Base-by-base conservation (phyloP, 2,888 invertebrate species). In the Hemicrepidius hirtus region DNA sequence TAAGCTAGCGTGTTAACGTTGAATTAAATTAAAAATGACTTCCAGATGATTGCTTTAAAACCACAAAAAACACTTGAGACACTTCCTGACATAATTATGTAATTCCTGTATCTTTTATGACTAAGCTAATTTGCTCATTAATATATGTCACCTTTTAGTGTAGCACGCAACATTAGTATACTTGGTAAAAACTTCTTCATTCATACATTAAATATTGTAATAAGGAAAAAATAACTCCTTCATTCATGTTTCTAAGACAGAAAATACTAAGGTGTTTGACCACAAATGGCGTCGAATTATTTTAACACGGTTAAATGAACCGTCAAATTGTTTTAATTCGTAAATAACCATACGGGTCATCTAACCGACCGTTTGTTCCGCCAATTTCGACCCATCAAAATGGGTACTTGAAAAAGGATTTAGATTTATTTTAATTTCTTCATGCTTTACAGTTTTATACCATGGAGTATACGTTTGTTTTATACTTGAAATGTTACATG, bases 321-420 rank as follows among this genome's bases (percentile, higher is more conserved):
- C 37, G 50, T 50, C 40, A 37, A 65, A 65, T 65, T 65, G 40
- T 60, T 20, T 60, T 60, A 40, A 60, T 40, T 60, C 20, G 41
- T 65, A 24, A 37, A 50, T 65, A 16, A 65, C n/a, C 21, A 50
- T 65, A 53, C 53, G 65, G 65, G 65, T 40, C 53, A 37, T 65
- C 40, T 21, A 46, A 62, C 9, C 50, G 40, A 65, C 65, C 53
- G 65, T 63, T 62, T 32, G 44, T n/a, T 16, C 49, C 32, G 20
- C 35, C 35, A 57, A 18, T 35, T 57, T 57, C 3, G 1, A 3
- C 21, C 20, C 21, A 49, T 49, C 21, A 10, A 21, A 18, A 18
- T 49, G 9, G 12, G 20, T 21, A 21, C 49, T 21, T 20, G 3
- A 49, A 49, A 40, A 4, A 13, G 13, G 40, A 13, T 40, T 40